phyloP scores from a whole-genome alignment of 2,888 invertebrate species.

The Drosophila neutralis region DNA sequence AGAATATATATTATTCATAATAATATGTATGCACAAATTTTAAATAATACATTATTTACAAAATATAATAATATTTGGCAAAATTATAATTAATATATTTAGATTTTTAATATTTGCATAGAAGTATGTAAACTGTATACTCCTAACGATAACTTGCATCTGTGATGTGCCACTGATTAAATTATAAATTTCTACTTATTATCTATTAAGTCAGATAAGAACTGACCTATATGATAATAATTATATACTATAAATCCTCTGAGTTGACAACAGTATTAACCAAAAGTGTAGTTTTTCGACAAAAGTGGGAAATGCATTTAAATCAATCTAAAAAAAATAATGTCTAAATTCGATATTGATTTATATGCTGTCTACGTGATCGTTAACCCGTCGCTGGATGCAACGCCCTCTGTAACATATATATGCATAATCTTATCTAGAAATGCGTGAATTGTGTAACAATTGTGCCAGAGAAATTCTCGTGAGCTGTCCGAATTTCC shows the following conservation, averaged over 20 bases:
- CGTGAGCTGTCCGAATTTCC: neutral
- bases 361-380: conserved; percentile 58
- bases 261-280: neutral
- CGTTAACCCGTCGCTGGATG: conserved; percentile 22
- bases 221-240: conserved; percentile 54
- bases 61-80: neutral
- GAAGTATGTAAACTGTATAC: neutral
- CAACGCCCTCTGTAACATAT: conserved; percentile 36
- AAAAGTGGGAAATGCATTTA: neutral
- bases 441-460: conserved; percentile 43
- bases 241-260: neutral
- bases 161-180: neutral
- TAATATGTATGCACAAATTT: neutral
- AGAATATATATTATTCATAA: neutral
- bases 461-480: conserved; percentile 23
- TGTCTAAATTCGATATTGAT: neutral
- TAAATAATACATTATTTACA: neutral
- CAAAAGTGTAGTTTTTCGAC: neutral
- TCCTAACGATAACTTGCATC: neutral
- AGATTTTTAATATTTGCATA: neutral
- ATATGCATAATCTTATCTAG: conserved; percentile 37
- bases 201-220: conserved; percentile 24
- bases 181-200: neutral
- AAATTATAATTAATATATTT: neutral
- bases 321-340: neutral